Evolutionary conservation across 2,797 vertebrate species (phyloP).

Genomic region (Lophius americanus): DNA sequence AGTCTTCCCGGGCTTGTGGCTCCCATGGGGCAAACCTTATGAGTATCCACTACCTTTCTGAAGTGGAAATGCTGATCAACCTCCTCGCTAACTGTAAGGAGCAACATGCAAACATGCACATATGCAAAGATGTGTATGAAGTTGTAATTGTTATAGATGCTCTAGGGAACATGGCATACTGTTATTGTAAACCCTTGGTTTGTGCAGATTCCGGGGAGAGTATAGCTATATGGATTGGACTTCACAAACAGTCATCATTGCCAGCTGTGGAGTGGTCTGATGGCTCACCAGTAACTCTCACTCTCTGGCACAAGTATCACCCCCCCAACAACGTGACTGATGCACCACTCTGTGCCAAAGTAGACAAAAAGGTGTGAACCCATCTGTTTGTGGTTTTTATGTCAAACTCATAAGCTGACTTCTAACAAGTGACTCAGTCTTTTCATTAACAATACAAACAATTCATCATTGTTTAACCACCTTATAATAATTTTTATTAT

Average conservation of each 20-base stretch:
- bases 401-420: not conserved
- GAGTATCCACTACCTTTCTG: conserved; percentile 86
- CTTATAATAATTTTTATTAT: not conserved
- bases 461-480: not conserved
- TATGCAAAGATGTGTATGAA: not conserved
- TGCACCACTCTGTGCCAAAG: conserved; percentile 83
- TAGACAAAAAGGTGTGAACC: conserved; percentile 81
- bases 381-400: not conserved
- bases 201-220: conserved; percentile 77
- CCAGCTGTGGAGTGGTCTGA: conserved; percentile 88
- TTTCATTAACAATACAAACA: not conserved
- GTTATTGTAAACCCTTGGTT: not conserved
- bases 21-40: conserved; percentile 79
- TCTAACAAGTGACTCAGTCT: not conserved
- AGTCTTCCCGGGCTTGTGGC: conserved; percentile 83
- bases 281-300: conserved; percentile 83
- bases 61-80: conserved; percentile 85
- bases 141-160: not conserved
- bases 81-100: conserved; percentile 85
- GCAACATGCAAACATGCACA: not conserved
- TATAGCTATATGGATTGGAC: conserved; percentile 89
- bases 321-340: conserved; percentile 79
- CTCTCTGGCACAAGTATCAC: conserved; percentile 88
- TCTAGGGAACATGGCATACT: not conserved
- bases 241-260: conserved; percentile 78